phyloP scores from a whole-genome alignment of 1,140 invertebrate species.

The Pararge aegeria region DNA sequence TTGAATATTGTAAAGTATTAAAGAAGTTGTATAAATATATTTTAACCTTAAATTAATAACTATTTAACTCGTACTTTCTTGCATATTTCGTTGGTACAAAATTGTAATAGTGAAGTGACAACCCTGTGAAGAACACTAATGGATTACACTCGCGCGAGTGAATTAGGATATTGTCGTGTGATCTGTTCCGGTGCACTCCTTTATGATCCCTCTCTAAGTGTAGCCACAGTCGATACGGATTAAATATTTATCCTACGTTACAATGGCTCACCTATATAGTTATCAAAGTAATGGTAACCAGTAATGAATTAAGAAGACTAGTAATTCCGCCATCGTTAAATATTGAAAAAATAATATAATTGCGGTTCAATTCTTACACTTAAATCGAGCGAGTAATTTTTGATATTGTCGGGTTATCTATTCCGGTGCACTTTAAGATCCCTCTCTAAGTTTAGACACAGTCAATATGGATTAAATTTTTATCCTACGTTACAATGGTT shows the following conservation, averaged over 20 bases:
- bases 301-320: too few relatives aligned
- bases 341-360: too few relatives aligned
- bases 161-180: conserved; percentile 78
- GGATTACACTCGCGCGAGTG: conserved; percentile 76
- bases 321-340: too few relatives aligned
- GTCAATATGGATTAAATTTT: conserved; percentile 47
- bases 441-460: conserved; percentile 38
- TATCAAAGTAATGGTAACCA: too few relatives aligned
- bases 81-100: too few relatives aligned
- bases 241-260: conserved; percentile 44
- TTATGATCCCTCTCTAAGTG: conserved; percentile 47
- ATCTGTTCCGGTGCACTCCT: conserved; percentile 73
- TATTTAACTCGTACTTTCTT: too few relatives aligned
- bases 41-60: too few relatives aligned
- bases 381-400: conserved; percentile 76
- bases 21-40: too few relatives aligned
- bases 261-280: neutral
- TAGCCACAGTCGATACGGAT: conserved; percentile 37
- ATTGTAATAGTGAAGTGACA: too few relatives aligned
- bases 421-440: conserved; percentile 69
- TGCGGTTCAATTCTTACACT: too few relatives aligned
- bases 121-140: conserved; percentile 56
- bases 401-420: conserved; percentile 75
- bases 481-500: conserved; percentile 19
- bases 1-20: too few relatives aligned